These are phyloP conservation scores for Rhaphigaster nebulosa DNA, from an alignment of 2,888 invertebrate species.

Conservation along the genomic window DNA sequence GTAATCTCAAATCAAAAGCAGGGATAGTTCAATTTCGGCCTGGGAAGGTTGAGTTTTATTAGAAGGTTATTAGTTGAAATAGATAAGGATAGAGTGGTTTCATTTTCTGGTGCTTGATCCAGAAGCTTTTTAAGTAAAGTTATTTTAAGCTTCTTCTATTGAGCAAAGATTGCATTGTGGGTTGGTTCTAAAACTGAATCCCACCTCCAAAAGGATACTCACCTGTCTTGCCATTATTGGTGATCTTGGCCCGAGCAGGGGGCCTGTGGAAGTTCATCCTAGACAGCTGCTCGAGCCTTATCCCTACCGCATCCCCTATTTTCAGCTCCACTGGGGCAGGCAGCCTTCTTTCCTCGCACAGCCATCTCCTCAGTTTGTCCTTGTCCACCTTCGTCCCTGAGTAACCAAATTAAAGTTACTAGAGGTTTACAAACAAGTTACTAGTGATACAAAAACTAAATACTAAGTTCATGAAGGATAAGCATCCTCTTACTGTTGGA, in stretches of 20 bases:
- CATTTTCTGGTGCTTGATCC: too few relatives aligned
- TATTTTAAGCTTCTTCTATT: neutral
- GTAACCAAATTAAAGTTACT: neutral
- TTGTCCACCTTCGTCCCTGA: slow-evolving; percentile 40
- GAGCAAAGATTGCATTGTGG: neutral
- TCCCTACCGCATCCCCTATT: slow-evolving; percentile 67
- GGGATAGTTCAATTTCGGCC: too few relatives aligned
- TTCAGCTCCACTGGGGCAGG: slow-evolving; percentile 71
- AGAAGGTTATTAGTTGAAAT: too few relatives aligned
- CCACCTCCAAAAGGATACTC: slow-evolving; percentile 64
- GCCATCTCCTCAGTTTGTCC: slow-evolving; percentile 46
- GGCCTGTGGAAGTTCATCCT: slow-evolving; percentile 72
- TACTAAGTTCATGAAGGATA: neutral
- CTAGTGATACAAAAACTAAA: neutral
- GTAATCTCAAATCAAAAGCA: too few relatives aligned
- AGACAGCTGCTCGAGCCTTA: slow-evolving; percentile 71
- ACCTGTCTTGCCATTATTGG: slow-evolving; percentile 78
- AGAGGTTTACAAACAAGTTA: too few relatives aligned
- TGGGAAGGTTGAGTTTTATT: too few relatives aligned
- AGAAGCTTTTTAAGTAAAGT: neutral
- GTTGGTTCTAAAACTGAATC: neutral
- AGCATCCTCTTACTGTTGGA: too few relatives aligned
- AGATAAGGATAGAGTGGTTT: too few relatives aligned
- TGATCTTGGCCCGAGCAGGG: slow-evolving; percentile 77
- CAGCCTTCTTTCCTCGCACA: slow-evolving; percentile 52